Evolutionary conservation across 2,113 vertebrate species (phyloP), one percentile per base, ranked within the genome.

Genomic region (Leptocoma aspasia): DNA sequence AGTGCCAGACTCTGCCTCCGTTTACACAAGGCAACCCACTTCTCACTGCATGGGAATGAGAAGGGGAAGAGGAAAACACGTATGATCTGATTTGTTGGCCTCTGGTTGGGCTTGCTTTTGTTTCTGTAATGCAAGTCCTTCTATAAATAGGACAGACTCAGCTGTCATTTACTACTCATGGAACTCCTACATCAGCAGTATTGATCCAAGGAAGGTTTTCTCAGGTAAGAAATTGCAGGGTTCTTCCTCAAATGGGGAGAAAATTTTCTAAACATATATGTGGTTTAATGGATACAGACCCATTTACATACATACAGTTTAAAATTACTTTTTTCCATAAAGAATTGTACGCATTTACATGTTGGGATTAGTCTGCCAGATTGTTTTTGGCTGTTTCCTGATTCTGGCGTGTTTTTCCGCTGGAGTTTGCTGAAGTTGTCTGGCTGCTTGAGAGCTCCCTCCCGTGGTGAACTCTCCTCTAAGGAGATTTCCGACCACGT

Each of bases 391-490:
- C 66, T 16, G 13, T n/a, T 72, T 49, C 73, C 57, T 11, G 24
- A 15, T 61, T 70, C 52, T 69, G 60, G 27, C 19, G 3, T 5
- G 13, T 15, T 89, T 90, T 92, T 70, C 31, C 21, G 2, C n/a
- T 7, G n/a, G 10, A 44, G 28, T 7, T 50, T 37, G 27, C 31
- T 61, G 6, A 17, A n/a, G 22, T 45, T 70, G 50, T 84, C 44
- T 69, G 84, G 12, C 86, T 93, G 85, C 68, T 89, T 42, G 54
- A 77, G 90, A 13, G 89, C 87, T 72, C 96, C 94, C 85, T 94
- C 97, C 94, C 15, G 91, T 94, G 96, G 92, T 39, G n/a, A 53
- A 19, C 15, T 19, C 33, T 17, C 10, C 18, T 27, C n/a, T 6
- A 31, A 35, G 24, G 65, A 31, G 21, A 44, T 68, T 77, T 17